Evolutionary conservation across 2,113 vertebrate species (phyloP).

Genomic region (Noctilio leporinus): DNA sequence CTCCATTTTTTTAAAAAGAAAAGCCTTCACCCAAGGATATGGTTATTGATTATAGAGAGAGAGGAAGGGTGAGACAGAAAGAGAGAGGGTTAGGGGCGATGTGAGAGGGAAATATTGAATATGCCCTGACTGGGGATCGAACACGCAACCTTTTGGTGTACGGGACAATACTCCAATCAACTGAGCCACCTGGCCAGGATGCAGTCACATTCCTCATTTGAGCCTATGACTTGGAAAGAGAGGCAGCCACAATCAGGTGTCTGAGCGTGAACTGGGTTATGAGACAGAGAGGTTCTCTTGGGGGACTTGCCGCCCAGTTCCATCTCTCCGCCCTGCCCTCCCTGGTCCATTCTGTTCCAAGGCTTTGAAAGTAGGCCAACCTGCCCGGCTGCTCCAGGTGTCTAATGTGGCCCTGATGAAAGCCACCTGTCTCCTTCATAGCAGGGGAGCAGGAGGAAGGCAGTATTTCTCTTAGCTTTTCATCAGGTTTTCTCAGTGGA

Average conservation of each 20-base stretch:
- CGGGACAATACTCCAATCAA: too few species aligned
- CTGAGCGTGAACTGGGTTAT: not conserved
- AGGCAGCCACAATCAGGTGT: not conserved
- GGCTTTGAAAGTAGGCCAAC: not conserved
- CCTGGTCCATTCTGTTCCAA: not conserved
- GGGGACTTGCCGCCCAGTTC: not conserved
- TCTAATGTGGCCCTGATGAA: not conserved
- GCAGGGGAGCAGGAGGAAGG: not conserved
- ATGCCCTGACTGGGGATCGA: too few species aligned
- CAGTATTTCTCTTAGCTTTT: not conserved
- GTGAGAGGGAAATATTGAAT: too few species aligned
- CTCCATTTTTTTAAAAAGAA: not conserved
- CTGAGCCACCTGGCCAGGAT: too few species aligned
- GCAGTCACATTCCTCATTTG: not conserved
- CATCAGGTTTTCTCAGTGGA: not conserved
- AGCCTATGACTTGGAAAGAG: not conserved
- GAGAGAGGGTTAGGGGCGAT: too few species aligned
- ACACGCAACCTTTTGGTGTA: too few species aligned
- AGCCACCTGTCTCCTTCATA: not conserved
- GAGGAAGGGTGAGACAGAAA: too few species aligned
- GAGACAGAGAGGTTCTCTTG: not conserved
- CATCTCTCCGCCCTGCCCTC: not conserved
- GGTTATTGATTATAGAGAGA: too few species aligned
- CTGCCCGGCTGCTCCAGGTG: not conserved
- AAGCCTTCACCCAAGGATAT: too few species aligned